Evolutionary conservation across 2,113 vertebrate genomes (phyloP).

Genomic region (Entelurus aequoreus): DNA sequence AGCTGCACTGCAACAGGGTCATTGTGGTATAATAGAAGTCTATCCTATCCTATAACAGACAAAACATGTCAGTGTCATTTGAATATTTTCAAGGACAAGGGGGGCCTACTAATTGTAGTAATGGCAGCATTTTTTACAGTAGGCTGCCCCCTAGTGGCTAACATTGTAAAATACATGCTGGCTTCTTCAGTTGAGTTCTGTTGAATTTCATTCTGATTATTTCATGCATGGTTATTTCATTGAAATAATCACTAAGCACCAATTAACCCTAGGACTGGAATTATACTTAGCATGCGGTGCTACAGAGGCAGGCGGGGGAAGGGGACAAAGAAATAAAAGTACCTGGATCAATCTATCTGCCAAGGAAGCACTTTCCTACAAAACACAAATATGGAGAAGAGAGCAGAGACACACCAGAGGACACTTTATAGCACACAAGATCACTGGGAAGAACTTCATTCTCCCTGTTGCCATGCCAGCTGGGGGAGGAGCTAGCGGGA

Average conservation of each 20-base stretch:
- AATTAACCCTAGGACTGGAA: background rate
- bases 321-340: conserved; percentile 72
- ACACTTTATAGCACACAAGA: conserved; percentile 68
- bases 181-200: background rate
- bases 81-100: no score
- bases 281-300: conserved; percentile 59
- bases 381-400: conserved; percentile 84
- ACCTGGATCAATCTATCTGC: conserved; percentile 99
- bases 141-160: background rate
- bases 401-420: conserved; percentile 74
- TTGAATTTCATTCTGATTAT: conserved; percentile 1
- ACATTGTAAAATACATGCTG: background rate
- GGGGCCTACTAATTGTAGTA: no score
- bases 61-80: no score
- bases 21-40: no score
- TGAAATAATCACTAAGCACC: conserved; percentile 4
- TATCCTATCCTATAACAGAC: no score
- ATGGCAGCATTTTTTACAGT: conserved; percentile 7
- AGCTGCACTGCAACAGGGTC: no score
- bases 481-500: no score
- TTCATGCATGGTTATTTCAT: conserved; percentile 43
- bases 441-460: conserved; percentile 34
- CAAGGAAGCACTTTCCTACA: conserved; percentile 99
- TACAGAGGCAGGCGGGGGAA: conserved; percentile 22
- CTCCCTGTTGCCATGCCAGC: no score